Evolutionary conservation across 2,888 invertebrate species (phyloP).

Genomic region (Melinopterus prodromus): DNA sequence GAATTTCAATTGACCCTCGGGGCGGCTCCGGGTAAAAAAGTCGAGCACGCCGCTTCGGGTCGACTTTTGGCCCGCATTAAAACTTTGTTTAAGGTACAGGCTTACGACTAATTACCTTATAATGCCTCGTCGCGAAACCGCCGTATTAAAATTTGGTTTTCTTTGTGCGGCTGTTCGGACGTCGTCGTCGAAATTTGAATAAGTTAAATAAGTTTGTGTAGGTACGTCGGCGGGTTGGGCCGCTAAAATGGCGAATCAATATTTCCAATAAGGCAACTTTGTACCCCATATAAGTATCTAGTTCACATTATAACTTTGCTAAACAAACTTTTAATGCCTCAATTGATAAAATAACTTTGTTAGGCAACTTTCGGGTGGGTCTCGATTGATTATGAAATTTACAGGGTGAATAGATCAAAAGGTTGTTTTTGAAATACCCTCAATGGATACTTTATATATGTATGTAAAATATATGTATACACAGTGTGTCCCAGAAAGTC

Average conservation of each 20-base stretch:
- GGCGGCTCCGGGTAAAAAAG: not conserved
- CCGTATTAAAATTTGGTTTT: not conserved
- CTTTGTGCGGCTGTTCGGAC: not conserved
- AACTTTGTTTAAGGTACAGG: conserved; percentile 4
- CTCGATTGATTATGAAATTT: not conserved
- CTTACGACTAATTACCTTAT: not conserved
- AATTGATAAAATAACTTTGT: not conserved
- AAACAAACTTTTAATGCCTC: not conserved
- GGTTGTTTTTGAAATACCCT: too few species aligned
- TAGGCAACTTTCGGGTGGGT: not conserved
- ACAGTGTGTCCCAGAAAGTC: too few species aligned
- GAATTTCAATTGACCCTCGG: not conserved
- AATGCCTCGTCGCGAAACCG: not conserved
- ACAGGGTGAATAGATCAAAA: too few species aligned
- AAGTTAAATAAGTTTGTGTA: not conserved
- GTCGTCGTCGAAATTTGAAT: not conserved
- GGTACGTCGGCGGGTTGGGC: not conserved
- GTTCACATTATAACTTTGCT: not conserved
- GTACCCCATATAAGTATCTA: not conserved
- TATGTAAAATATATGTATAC: too few species aligned
- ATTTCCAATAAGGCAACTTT: not conserved
- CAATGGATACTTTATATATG: too few species aligned
- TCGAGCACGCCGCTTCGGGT: not conserved
- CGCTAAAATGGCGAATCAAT: not conserved
- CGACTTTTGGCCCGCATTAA: not conserved